Evolutionary conservation across 2,797 vertebrate genomes (phyloP).

Genomic region (Melanotaenia maccullochi): DNA sequence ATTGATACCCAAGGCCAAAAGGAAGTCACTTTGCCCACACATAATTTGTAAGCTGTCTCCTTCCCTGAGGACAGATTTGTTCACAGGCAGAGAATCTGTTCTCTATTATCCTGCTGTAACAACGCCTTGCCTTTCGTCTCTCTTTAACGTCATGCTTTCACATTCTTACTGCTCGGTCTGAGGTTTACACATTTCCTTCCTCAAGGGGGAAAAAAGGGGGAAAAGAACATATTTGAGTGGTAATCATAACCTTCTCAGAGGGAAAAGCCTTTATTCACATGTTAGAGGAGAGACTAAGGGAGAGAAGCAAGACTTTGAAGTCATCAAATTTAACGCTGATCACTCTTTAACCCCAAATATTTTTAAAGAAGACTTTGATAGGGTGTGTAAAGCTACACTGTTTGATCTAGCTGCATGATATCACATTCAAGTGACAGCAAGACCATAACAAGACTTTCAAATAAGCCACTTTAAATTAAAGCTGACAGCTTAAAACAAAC

Average conservation of each 20-base stretch:
- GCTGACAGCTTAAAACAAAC: slow-evolving; percentile 85
- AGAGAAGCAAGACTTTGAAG: slow-evolving; percentile 74
- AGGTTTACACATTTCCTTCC: slow-evolving; percentile 81
- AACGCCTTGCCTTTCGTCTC: slow-evolving; percentile 77
- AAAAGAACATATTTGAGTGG: slow-evolving; percentile 76
- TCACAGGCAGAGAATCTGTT: slow-evolving; percentile 88
- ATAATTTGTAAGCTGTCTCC: slow-evolving; percentile 88
- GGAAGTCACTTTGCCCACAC: slow-evolving; percentile 83
- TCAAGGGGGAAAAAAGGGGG: slow-evolving; percentile 70
- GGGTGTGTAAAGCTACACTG: slow-evolving; percentile 79
- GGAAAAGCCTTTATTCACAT: slow-evolving; percentile 74
- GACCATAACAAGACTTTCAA: slow-evolving; percentile 84
- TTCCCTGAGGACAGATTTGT: slow-evolving; percentile 86
- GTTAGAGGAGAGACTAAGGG: slow-evolving; percentile 61
- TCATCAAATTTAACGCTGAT: slow-evolving; percentile 82
- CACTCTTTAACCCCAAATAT: slow-evolving; percentile 85
- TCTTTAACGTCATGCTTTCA: slow-evolving; percentile 80
- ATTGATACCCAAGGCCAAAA: slow-evolving; percentile 86
- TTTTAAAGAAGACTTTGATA: slow-evolving; percentile 82
- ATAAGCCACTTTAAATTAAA: slow-evolving; percentile 83
- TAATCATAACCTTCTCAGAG: slow-evolving; percentile 81
- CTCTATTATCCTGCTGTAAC: slow-evolving; percentile 86
- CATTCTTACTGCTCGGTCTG: slow-evolving; percentile 64
- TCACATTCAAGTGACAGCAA: slow-evolving; percentile 77
- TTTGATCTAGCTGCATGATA: slow-evolving; percentile 80